A percentile compares a stretch with the other conserved stretches of the same genome.
Evolutionary conservation across 2,113 vertebrate genomes (phyloP).

Genomic region (Camarhynchus parvulus): DNA sequence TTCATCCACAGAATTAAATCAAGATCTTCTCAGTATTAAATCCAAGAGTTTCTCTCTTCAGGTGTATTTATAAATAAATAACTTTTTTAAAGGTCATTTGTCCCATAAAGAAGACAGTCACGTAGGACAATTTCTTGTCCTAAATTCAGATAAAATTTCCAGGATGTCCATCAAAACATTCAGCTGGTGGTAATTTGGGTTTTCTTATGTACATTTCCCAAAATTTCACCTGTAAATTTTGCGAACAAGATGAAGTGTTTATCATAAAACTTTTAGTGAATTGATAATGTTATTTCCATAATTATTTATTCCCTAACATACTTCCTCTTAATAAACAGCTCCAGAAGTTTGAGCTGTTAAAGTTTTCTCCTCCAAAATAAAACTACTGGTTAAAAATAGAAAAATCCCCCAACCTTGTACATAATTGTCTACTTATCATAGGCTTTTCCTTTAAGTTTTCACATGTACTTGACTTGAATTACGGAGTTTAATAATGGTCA

Average conservation of each 20-base stretch:
- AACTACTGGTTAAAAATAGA: neutral
- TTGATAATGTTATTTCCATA: neutral
- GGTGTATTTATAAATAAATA: neutral
- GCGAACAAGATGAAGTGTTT: neutral
- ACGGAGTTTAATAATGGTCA: conserved; percentile 62
- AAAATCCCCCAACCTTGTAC: neutral
- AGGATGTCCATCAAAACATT: neutral
- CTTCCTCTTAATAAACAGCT: neutral
- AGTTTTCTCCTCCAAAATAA: neutral
- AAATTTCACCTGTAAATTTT: neutral
- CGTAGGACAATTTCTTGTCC: neutral
- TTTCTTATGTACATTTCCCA: neutral
- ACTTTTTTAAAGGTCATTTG: neutral
- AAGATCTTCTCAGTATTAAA: neutral
- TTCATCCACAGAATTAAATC: neutral
- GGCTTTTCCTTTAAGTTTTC: neutral
- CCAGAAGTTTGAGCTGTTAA: neutral
- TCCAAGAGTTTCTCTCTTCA: neutral
- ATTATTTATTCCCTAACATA: neutral
- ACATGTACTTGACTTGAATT: conserved; percentile 44
- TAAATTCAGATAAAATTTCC: neutral
- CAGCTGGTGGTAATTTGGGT: neutral
- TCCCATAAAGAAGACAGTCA: neutral
- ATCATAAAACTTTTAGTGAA: neutral
- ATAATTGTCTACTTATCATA: neutral